Percentiles rank a stretch among this genome's conserved stretches.
phyloP scores from a whole-genome alignment of 2,888 invertebrate genomes.

The Atherix ibis region DNA sequence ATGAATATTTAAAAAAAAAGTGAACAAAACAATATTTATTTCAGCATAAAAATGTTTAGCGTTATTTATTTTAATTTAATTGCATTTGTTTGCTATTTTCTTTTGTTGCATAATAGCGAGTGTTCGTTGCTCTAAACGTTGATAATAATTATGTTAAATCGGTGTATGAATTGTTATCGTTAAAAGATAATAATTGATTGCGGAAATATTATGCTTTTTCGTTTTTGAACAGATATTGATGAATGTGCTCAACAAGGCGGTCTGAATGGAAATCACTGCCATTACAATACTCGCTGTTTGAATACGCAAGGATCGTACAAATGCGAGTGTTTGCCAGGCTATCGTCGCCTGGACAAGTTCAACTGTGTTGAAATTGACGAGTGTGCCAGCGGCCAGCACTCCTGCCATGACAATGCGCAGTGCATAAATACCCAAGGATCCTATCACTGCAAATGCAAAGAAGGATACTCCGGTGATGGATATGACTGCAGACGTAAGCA shows the following conservation, averaged over 20 bases:
- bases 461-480: constrained; percentile 65
- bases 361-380: constrained; percentile 71
- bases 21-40: no score
- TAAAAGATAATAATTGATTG: no score
- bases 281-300: constrained; percentile 66
- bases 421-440: constrained; percentile 72
- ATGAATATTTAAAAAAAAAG: no score
- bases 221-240: constrained; percentile 72
- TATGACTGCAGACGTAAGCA: constrained; percentile 62
- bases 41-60: no score
- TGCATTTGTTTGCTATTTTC: no score
- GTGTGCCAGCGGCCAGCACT: constrained; percentile 53
- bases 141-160: no score
- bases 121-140: no score
- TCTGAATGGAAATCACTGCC: constrained; percentile 68
- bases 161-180: no score
- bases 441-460: constrained; percentile 56
- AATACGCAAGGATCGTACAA: constrained; percentile 69
- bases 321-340: constrained; percentile 71
- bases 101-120: no score
- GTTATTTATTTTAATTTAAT: no score
- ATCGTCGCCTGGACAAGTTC: constrained; percentile 57
- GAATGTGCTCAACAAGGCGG: constrained; percentile 69
- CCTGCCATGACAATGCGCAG: constrained; percentile 57
- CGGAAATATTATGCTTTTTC: no score